These are phyloP conservation scores for Strigamia crassipes DNA, from an alignment of 2,888 invertebrate genomes.

Conservation along the genomic window DNA sequence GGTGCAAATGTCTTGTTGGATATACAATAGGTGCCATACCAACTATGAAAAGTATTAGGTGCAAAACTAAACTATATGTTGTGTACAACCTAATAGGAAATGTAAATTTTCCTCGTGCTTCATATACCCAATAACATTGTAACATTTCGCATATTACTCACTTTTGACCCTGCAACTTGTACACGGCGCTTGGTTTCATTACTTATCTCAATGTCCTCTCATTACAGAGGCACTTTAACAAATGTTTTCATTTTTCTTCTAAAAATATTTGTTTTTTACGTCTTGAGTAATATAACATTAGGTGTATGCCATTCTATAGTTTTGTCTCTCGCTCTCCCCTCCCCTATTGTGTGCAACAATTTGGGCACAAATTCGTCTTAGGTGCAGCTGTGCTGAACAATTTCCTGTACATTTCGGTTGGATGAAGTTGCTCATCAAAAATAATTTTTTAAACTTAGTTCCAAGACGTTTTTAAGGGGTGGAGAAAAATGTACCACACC, in stretches of 20 bases:
- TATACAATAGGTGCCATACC: constrained; percentile 33
- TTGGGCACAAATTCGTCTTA: not conserved
- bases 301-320: not conserved
- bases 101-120: not conserved
- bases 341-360: not conserved
- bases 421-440: constrained; percentile 13
- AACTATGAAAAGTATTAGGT: constrained; percentile 10
- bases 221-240: not conserved
- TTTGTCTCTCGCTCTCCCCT: not conserved
- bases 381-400: constrained; percentile 30
- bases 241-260: not conserved
- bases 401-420: constrained; percentile 7
- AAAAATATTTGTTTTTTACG: not conserved
- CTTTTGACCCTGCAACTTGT: constrained; percentile 12
- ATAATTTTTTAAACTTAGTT: constrained; percentile 6
- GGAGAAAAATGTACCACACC: not conserved
- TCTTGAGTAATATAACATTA: not conserved
- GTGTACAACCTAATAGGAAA: not conserved
- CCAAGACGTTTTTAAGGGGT: not conserved
- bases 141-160: constrained; percentile 26
- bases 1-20: constrained; percentile 35
- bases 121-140: constrained; percentile 18
- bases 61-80: not conserved
- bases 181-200: not conserved
- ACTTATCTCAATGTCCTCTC: constrained; percentile 18